Evolutionary conservation across 1,140 invertebrate genomes (phyloP), one percentile per base, ranked within the genome.

Genomic region (Galleria mellonella): DNA sequence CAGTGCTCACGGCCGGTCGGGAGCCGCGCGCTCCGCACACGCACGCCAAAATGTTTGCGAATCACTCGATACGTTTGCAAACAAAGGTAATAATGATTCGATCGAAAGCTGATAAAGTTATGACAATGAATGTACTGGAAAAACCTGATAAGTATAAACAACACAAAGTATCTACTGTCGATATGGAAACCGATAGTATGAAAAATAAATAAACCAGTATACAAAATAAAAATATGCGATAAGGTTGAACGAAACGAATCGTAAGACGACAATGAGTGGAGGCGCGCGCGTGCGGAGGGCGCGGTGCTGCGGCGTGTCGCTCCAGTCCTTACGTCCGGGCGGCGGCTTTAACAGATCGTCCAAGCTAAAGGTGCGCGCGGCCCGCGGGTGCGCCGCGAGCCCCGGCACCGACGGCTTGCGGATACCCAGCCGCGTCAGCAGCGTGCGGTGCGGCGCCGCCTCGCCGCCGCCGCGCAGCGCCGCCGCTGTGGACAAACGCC

Each of bases 281-380:
- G 8, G 45, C 30, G 46, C 33, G 47, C 10, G 11, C 12, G 33
- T 72, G 73, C 73, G 73, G 70, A 77, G 72, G 51, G 78, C 72
- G 73, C 69, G 64, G 64, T 13, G 13, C 12, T 37, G 40, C 43
- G 30, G 31, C 23, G 10, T 30, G 29, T 48, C 69, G 70, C 71
- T 76, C 70, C 72, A 63, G 68, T 83, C 88, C 91, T 92, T 92
- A 92, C 91, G 90, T 91, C 89, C 88, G 69, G 89, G 88, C 76
- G 89, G 89, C 73, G 89, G 91, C 87, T 91, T 91, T 87, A 93
- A 89, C 75, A 94, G 89, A 89, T 94, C 92, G 87, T 94, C 93
- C 86, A 94, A 90, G 88, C 91, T 93, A 89, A 93, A 93, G 58
- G 92, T 93, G 87, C 92, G 87, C 57, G 89, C 88, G 77, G 89